phyloP scores from a whole-genome alignment of 2,113 vertebrate genomes.

The Bucco capensis region DNA sequence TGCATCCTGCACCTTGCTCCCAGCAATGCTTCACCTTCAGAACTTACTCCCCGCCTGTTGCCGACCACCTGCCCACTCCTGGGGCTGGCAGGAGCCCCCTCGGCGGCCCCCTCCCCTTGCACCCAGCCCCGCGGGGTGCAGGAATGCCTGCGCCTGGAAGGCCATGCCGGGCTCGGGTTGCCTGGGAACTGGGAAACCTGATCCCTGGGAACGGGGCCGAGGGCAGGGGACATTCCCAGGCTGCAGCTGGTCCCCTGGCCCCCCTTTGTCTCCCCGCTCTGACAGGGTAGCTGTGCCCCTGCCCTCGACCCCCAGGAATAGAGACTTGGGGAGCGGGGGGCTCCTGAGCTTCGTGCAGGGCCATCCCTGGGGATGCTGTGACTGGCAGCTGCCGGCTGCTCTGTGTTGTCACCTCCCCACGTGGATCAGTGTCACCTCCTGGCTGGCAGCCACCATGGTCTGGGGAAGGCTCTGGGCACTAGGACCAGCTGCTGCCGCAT shows the following conservation, averaged over 20 bases:
- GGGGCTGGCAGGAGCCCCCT: neutral
- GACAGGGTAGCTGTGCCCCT: neutral
- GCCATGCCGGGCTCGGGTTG: slow-evolving; percentile 33
- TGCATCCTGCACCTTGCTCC: neutral
- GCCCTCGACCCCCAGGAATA: neutral
- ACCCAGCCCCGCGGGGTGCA: slow-evolving; percentile 4
- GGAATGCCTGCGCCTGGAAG: slow-evolving; percentile 42
- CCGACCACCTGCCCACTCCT: neutral
- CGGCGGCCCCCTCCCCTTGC: neutral
- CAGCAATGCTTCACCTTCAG: neutral
- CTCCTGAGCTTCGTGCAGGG: accelerated
- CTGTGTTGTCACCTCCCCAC: accelerated
- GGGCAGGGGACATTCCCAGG: slow-evolving; percentile 41
- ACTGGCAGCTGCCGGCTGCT: neutral
- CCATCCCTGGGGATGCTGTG: neutral
- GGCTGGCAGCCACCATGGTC: neutral
- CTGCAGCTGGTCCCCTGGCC: slow-evolving; percentile 46
- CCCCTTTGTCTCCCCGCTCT: slow-evolving; percentile 25
- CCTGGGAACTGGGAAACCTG: slow-evolving; percentile 65
- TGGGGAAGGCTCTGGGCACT: neutral
- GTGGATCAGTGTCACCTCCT: neutral
- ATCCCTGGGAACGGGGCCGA: slow-evolving; percentile 52
- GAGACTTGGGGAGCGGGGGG: neutral
- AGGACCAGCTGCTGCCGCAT: neutral
- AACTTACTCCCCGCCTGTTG: neutral